Evolutionary conservation across 2,888 invertebrate genomes (phyloP), one percentile per base, ranked within the genome.

Genomic region (Trachelus tabidus): DNA sequence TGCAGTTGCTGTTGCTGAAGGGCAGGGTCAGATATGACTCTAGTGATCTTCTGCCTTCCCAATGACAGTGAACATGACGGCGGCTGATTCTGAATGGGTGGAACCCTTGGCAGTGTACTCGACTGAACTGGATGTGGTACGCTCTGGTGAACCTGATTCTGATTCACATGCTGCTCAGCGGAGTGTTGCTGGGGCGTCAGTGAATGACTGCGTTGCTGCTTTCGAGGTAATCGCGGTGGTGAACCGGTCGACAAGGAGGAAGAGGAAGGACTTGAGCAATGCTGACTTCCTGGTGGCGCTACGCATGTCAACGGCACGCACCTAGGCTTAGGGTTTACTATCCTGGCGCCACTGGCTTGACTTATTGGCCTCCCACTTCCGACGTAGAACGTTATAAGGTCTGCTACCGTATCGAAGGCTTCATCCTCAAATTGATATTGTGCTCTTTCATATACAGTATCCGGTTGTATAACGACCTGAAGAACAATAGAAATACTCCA

Each of bases 371-470:
- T 96, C 31, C 96, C 97, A 73, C 97, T 97, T 1, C 97, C 97
- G 34, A 98, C 97, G 90, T 98, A 98, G 83, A 96, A 98, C 11
- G 98, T 98, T 82, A 98, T 97, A 78, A 99, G 94, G 91, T 98
- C 98, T 0, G 98, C 96, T 33, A 98, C 97, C 3, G 97, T 97
- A 89, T 97, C 97, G 89, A 98, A 98, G 0, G 97, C 95, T 90
- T 98, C 97, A 88, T 98, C 98, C 92, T 98, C 98, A 90, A 98
- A 98, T 89, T 97, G 97, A 91, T 96, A 98, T 90, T 98, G 97
- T 40, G 97, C 95, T 84, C 96, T 93, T 92, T 98, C 97, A 91
- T 98, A 98, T 9, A 98, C 97, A 0, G 98, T 98, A 87, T 97
- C 97, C 0, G 97, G 97, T 88, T 97, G 97, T 1, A 97, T 94